These are phyloP conservation scores for Azorinus chamasolen DNA, from an alignment of 2,888 invertebrate species.

Conservation along the genomic window DNA sequence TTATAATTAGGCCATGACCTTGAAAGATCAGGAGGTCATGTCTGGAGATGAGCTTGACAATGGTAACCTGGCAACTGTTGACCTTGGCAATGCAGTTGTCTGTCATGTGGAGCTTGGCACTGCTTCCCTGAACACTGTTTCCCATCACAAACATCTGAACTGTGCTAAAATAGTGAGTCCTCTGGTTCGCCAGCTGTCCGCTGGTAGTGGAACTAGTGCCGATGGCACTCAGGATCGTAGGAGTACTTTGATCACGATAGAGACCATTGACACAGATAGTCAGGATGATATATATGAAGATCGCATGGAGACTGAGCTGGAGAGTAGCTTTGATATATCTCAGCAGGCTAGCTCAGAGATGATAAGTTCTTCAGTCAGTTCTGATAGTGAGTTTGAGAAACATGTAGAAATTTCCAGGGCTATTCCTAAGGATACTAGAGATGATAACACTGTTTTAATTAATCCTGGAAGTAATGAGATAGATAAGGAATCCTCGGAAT, in stretches of 20 bases:
- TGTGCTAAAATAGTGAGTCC: conserved; percentile 60
- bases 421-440: not conserved
- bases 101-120: conserved; percentile 40
- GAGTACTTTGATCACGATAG: conserved; percentile 38
- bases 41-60: not conserved
- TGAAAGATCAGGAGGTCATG: not conserved
- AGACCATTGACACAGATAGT: conserved; percentile 20
- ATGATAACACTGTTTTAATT: no score
- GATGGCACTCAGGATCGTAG: conserved; percentile 12
- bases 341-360: not conserved
- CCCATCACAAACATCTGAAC: conserved; percentile 53
- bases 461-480: no score
- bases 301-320: conserved; percentile 40
- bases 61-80: not conserved
- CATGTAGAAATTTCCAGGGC: not conserved
- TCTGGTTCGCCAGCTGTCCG: conserved; percentile 37
- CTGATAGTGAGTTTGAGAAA: not conserved
- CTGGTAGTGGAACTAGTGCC: not conserved
- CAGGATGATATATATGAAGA: conserved; percentile 49
- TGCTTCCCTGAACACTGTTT: conserved; percentile 52
- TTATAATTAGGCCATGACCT: not conserved
- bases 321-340: conserved; percentile 28
- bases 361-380: not conserved
- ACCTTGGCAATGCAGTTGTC: conserved; percentile 8
- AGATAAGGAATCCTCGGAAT: no score